Evolutionary conservation across 2,797 vertebrate genomes (phyloP), one percentile per base, ranked within the genome.

Genomic region (Lutjanus campechanus): DNA sequence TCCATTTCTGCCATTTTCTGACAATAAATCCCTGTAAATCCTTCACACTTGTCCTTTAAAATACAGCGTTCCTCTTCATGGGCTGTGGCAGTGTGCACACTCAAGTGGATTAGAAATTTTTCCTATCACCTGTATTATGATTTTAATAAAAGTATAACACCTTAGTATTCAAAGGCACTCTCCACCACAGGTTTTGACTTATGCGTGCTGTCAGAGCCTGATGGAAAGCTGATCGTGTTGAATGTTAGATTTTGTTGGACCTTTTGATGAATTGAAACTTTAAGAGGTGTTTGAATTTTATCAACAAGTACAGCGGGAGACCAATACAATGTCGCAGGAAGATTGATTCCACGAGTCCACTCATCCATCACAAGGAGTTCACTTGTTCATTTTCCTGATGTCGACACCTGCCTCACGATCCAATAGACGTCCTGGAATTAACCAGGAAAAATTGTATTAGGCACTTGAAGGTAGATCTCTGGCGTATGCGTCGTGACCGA

Each of bases 101-200:
- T 51, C 36, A 53, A n/a, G 29, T 25, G 29, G 13, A 54, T 1
- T 44, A 2, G 16, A 70, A 73, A 68, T 62, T 50, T 50, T 54
- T 71, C 47, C 36, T 69, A 46, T 73, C 44, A 6, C 36, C 46
- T 20, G 11, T 44, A 69, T 77, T 75, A 77, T 74, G 44, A 65
- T 79, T 79, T 68, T 19, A 58, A 76, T 62, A 79, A 65, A 68
- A 41, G 44, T 76, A 58, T 55, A 63, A 46, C 69, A 71, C 40
- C n/a, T 85, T 82, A 5, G 44, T 71, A 87, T 88, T 87, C 83
- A 15, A 63, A 46, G 59, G 60, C 62, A 40, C 19, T 0, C 58
- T 79, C 41, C 56, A 20, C 11, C 11, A 44, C 54, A 53, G 58
- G 58, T 69, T 70, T 58, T 77, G 79, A 79, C 69, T 84, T 69